These are phyloP conservation scores for Lordiphosa clarofinis DNA, from an alignment of 1,140 invertebrate species.

Conservation along the genomic window DNA sequence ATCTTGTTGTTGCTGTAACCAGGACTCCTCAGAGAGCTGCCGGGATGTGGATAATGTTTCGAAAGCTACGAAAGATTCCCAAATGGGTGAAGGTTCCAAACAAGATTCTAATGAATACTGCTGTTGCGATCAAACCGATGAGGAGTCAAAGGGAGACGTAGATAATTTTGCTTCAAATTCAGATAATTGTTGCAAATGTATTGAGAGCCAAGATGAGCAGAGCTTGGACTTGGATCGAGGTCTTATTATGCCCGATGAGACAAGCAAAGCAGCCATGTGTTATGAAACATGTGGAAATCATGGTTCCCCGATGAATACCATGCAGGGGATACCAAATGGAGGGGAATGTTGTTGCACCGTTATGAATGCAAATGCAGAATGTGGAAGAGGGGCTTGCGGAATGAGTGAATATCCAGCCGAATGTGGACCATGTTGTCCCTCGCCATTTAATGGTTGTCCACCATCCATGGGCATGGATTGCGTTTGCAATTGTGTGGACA, in stretches of 20 bases:
- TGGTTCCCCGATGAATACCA: too few species aligned
- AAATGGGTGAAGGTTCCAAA: too few species aligned
- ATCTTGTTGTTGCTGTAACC: neutral
- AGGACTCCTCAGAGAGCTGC: neutral
- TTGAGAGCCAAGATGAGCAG: neutral
- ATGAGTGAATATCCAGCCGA: neutral
- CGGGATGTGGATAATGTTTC: too few species aligned
- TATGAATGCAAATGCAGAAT: neutral
- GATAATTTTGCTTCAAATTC: neutral
- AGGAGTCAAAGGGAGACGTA: neutral
- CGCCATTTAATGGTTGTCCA: neutral
- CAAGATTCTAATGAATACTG: too few species aligned
- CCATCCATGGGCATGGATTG: neutral
- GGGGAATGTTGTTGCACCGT: too few species aligned
- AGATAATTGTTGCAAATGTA: neutral
- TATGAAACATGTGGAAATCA: too few species aligned
- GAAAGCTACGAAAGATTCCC: too few species aligned
- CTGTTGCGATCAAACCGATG: neutral
- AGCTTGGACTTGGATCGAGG: neutral
- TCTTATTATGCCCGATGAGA: neutral
- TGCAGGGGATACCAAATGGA: too few species aligned
- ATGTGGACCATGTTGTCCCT: neutral
- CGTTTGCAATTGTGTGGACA: slow-evolving; percentile 13
- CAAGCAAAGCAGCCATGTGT: neutral
- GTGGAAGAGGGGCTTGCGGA: neutral